Base-by-base conservation (phyloP, 2,888 invertebrate genomes). In the Xestobium rufovillosum region DNA sequence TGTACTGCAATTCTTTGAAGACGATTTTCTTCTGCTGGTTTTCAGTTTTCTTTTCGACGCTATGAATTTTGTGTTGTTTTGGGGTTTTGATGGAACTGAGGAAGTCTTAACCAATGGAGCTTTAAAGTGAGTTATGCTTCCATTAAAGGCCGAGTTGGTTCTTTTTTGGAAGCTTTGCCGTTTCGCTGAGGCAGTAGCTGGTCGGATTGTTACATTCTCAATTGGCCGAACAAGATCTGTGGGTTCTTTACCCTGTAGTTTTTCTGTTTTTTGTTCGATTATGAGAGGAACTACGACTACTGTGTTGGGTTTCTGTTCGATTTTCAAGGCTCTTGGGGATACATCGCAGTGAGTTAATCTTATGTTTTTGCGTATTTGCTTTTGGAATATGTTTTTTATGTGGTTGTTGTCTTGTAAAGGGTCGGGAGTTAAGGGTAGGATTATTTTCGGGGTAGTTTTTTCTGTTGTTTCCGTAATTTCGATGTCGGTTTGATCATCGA, bases 161-260 rank as follows among this genome's bases (percentile, higher is more conserved):
- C 63, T 54, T 48, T 60, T 65, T 39, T 61, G 59, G 41, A 65
- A 66, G 26, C 50, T 45, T 38, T 63, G 63, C 3, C 66, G 43
- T 49, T 53, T 61, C 3, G 56, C 47, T 3, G 55, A 50, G 0
- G 64, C 61, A 2, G 62, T 63, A 4, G 52, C 44, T 1, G 64
- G 63, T 26, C 60, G 45, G 23, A 60, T 60, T 34, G 57, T 53
- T 10, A 59, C 53, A 31, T 55, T 49, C 19, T 48, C 44, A 6
- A 52, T 52, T 2, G 50, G 47, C 41, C 50, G 47, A 1, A 37
- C 33, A 30, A 4, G 3, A 28, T 26, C 32, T 6, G 26, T 8
- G 11, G 15, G 31, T 12, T 16, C 15, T 26, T 16, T 25, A 31
- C 12, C 34, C 10, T 33, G 17, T 11, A 10, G 12, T 27, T 19